A percentile compares a stretch with the other conserved stretches of the same genome.
phyloP scores from a whole-genome alignment of 53 echinoderm and acorn worm genomes.

The Mesocentrotus franciscanus region DNA sequence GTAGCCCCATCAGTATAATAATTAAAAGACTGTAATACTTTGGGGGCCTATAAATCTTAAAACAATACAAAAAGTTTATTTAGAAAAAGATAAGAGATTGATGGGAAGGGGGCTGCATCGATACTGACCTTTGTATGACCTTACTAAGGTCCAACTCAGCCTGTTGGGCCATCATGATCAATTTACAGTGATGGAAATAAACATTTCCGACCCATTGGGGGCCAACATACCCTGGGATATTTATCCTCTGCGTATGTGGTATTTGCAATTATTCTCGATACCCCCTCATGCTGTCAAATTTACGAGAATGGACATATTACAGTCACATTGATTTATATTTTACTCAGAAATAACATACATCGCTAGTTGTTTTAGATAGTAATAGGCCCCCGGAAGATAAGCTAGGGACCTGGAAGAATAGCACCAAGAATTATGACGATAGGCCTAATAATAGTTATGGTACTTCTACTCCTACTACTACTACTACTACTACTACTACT shows the following conservation, averaged over 20 bases:
- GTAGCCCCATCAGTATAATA: too few relatives aligned
- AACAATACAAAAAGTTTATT: neutral
- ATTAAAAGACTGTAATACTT: neutral
- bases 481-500: too few relatives aligned
- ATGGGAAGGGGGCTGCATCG: neutral
- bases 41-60: neutral
- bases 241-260: neutral
- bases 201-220: conserved; percentile 43
- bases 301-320: neutral
- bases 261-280: neutral
- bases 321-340: neutral
- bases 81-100: neutral
- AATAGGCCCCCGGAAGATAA: too few relatives aligned
- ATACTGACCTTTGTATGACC: neutral
- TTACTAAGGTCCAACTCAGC: neutral
- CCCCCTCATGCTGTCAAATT: neutral
- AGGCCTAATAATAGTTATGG: too few relatives aligned
- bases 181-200: conserved; percentile 38
- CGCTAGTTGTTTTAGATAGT: too few relatives aligned
- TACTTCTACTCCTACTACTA: too few relatives aligned
- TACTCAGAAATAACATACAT: too few relatives aligned
- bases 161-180: neutral
- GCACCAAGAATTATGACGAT: too few relatives aligned
- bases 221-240: neutral
- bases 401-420: too few relatives aligned